phyloP scores from a whole-genome alignment of 2,113 vertebrate species.

The Lamprologus tigripictilis region DNA sequence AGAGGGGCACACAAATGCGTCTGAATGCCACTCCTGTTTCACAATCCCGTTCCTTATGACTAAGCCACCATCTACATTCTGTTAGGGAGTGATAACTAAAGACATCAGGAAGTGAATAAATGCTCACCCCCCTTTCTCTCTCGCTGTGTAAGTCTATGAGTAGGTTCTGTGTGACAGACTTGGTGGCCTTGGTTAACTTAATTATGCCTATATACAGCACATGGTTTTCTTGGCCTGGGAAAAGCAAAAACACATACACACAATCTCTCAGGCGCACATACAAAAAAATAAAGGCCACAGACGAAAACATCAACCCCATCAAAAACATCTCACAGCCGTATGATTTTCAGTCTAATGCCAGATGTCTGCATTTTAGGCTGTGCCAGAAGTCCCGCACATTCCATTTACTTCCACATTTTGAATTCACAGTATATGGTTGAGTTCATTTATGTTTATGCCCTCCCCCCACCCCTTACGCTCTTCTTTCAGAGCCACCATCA shows the following conservation, averaged over 20 bases:
- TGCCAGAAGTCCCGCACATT: background rate
- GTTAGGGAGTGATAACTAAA: constrained; percentile 50
- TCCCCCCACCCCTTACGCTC: background rate
- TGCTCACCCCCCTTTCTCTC: background rate
- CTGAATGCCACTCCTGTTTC: constrained; percentile 56
- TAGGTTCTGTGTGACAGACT: constrained; percentile 27
- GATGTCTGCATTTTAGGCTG: constrained; percentile 29
- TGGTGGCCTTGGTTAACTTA: constrained; percentile 55
- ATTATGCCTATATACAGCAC: constrained; percentile 63
- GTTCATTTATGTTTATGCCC: background rate
- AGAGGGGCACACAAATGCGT: constrained; percentile 28
- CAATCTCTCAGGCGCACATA: background rate
- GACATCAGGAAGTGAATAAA: constrained; percentile 47
- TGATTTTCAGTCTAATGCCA: constrained; percentile 41
- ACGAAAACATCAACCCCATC: constrained; percentile 45
- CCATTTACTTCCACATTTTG: background rate
- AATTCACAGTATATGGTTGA: background rate
- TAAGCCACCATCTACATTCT: constrained; percentile 62
- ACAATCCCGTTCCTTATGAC: constrained; percentile 64
- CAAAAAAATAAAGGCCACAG: constrained; percentile 23
- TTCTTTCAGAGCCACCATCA: constrained; percentile 82
- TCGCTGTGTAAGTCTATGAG: background rate
- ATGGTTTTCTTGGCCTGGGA: constrained; percentile 57
- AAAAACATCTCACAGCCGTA: constrained; percentile 32
- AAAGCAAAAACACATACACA: constrained; percentile 39